A percentile compares a stretch with the other conserved stretches of the same genome.
phyloP scores from a whole-genome alignment of 1,140 invertebrate genomes.

The Heterodera carotae region DNA sequence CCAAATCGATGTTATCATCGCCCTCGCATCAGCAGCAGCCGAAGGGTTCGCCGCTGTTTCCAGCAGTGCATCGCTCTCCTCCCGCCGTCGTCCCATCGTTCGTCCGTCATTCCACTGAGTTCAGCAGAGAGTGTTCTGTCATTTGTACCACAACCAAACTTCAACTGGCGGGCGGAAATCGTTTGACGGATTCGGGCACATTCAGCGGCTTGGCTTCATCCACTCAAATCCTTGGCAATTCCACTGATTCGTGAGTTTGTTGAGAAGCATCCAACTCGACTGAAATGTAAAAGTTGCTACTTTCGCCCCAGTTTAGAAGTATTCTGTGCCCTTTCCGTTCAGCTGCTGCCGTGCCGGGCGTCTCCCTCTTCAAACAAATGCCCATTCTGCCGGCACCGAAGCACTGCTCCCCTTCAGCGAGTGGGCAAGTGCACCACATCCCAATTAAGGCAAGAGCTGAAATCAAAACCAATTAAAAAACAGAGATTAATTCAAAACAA shows the following conservation, averaged over 20 bases:
- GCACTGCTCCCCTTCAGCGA: neutral
- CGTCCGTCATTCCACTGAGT: neutral
- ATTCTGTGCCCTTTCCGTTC: too few species aligned
- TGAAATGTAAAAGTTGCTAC: neutral
- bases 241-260: neutral
- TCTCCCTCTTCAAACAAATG: neutral
- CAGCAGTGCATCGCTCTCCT: neutral
- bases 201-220: neutral
- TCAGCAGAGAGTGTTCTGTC: conserved; percentile 5
- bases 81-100: neutral
- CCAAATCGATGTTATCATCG: conserved; percentile 3
- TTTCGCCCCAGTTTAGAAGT: conserved; percentile 11
- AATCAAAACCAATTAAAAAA: neutral
- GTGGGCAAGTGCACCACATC: neutral
- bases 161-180: neutral
- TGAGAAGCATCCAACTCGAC: neutral
- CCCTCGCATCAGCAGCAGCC: neutral
- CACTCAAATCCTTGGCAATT: neutral
- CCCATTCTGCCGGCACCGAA: neutral
- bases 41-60: neutral
- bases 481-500: too few species aligned
- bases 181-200: neutral
- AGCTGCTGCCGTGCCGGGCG: neutral
- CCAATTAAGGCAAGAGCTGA: neutral
- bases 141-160: neutral